Evolutionary conservation across 2,888 invertebrate genomes (phyloP).

Genomic region (Hyposoter dolosus): DNA sequence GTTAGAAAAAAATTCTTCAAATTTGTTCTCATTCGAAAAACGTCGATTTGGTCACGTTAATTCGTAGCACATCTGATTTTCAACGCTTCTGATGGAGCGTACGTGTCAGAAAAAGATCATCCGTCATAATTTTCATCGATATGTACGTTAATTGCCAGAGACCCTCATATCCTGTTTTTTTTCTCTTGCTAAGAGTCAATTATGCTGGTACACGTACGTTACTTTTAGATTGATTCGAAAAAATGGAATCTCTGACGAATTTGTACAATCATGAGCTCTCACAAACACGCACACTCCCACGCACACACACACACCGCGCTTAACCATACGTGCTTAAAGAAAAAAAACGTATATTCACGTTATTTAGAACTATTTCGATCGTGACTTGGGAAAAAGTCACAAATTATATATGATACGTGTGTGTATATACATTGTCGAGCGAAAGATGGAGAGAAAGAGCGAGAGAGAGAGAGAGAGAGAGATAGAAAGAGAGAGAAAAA

Average conservation of each 20-base stretch:
- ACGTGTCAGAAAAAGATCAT: conserved; percentile 19
- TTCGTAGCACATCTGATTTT: background rate
- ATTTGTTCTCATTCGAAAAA: background rate
- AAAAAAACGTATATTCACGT: conserved; percentile 18
- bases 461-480: conserved; percentile 60
- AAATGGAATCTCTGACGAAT: conserved; percentile 27
- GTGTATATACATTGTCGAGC: conserved; percentile 45
- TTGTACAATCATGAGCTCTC: conserved; percentile 52
- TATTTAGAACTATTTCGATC: conserved; percentile 10
- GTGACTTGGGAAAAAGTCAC: conserved; percentile 43
- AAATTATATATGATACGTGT: conserved; percentile 41
- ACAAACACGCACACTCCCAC: conserved; percentile 70
- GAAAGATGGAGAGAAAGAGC: conserved; percentile 58
- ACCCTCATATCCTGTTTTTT: background rate
- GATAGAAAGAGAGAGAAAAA: conserved; percentile 24
- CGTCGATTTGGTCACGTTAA: background rate
- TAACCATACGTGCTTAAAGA: conserved; percentile 78
- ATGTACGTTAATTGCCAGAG: conserved; percentile 7
- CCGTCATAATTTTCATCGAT: conserved; percentile 42
- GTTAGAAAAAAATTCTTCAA: background rate
- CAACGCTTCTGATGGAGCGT: conserved; percentile 7
- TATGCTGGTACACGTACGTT: conserved; percentile 50
- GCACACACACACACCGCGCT: conserved; percentile 79
- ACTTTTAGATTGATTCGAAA: background rate
- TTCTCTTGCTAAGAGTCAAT: conserved; percentile 54